phyloP scores from a whole-genome alignment of 2,797 vertebrate species.

The Characodon lateralis region DNA sequence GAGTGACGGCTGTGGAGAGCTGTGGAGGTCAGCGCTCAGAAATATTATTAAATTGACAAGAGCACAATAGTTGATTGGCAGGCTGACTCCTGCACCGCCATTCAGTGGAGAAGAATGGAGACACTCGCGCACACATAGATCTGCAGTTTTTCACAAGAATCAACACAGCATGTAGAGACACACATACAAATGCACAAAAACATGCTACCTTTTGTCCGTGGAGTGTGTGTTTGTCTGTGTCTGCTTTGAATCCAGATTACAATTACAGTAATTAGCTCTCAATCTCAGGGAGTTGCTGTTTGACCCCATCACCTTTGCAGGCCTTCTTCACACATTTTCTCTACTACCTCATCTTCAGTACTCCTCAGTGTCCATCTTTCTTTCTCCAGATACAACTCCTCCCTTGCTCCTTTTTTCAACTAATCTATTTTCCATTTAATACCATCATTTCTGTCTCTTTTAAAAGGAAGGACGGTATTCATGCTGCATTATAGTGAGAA shows the following conservation, averaged over 20 bases:
- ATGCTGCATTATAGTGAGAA: constrained; percentile 70
- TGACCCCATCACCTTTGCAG: constrained; percentile 74
- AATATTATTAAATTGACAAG: constrained; percentile 82
- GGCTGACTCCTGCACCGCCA: constrained; percentile 71
- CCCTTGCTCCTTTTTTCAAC: constrained; percentile 30
- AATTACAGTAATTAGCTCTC: constrained; percentile 82
- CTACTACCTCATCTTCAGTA: constrained; percentile 48
- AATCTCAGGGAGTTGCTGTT: constrained; percentile 74
- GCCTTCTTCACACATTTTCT: constrained; percentile 31
- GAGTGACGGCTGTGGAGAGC: constrained; percentile 46
- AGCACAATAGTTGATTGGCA: constrained; percentile 80
- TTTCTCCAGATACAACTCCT: constrained; percentile 38
- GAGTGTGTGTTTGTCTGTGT: constrained; percentile 47
- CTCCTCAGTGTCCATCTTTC: constrained; percentile 71
- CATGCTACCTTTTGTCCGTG: constrained; percentile 50
- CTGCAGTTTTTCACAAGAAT: constrained; percentile 55
- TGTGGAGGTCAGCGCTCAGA: constrained; percentile 73
- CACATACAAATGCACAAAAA: not conserved
- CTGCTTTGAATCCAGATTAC: constrained; percentile 78
- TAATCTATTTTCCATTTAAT: constrained; percentile 25
- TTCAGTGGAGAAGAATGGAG: constrained; percentile 69
- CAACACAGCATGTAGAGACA: constrained; percentile 50
- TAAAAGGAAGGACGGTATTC: constrained; percentile 67
- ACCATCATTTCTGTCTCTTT: constrained; percentile 23
- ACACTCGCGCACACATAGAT: constrained; percentile 43